Evolutionary conservation across 53 echinoderm and acorn worm genomes (phyloP).

Genomic region (Henricia sp.): DNA sequence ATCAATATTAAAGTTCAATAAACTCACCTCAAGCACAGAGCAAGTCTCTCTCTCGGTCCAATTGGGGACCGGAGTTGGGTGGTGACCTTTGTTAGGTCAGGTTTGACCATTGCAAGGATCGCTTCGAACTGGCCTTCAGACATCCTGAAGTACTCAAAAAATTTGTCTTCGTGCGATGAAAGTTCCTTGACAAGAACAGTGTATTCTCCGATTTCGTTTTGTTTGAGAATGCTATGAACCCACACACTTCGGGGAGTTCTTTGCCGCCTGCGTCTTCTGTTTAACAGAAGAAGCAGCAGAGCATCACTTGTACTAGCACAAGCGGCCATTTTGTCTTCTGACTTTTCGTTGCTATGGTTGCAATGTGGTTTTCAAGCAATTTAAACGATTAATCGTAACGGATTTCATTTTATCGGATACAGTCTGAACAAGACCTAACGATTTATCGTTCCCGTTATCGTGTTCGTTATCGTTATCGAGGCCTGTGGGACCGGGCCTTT

Average conservation of each 20-base stretch:
- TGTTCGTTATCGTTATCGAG: no score
- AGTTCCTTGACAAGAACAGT: constrained; percentile 13
- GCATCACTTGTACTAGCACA: neutral
- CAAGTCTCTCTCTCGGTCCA: constrained; percentile 35
- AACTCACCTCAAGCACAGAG: constrained; percentile 42
- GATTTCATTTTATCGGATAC: no score
- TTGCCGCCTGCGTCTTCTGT: neutral
- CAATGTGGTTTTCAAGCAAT: neutral
- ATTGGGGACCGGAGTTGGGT: constrained; percentile 25
- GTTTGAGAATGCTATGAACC: neutral
- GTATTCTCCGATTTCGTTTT: neutral
- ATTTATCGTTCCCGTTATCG: no score
- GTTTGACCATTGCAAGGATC: constrained; percentile 16
- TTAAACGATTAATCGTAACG: no score
- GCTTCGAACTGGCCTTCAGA: constrained; percentile 31
- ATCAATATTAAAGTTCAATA: no score
- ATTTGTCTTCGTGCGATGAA: constrained; percentile 39
- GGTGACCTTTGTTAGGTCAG: constrained; percentile 17
- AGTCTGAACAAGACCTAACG: no score
- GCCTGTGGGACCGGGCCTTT: no score
- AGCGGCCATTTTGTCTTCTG: constrained; percentile 21
- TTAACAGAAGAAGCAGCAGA: neutral
- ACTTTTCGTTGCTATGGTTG: no score
- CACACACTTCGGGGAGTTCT: constrained; percentile 10
- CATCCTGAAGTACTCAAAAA: constrained; percentile 48